Base-by-base conservation (phyloP, 2,113 vertebrate species). In the Tor tambroides region DNA sequence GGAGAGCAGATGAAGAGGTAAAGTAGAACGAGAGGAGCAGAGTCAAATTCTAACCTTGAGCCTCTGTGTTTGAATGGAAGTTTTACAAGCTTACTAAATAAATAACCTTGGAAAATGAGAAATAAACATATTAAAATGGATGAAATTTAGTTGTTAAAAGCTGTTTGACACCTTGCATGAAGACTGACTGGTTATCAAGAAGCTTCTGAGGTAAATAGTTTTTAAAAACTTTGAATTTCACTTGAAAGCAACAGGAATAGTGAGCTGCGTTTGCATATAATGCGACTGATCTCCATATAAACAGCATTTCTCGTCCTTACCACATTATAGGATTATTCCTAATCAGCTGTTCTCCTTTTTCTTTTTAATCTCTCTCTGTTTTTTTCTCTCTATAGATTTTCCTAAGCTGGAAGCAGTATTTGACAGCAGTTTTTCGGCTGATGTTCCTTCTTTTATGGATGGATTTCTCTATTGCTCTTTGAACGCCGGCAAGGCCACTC, bases 401-500 rank as follows among this genome's bases (percentile, higher is more conserved):
- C 95, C 96, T 23, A 95, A 94, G 88, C 92, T 95, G 79, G 96
- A 97, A 76, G 91, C 89, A 89, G 90, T 94, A 90, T 95, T 92
- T 26, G 96, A 96, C 89, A 94, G 90, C 65, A 87, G 92, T 46
- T 92, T 92, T 77, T 91, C 88, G 85, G 94, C 95, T 4, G 95
- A 96, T 15, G 87, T 90, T 21, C 90, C 93, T 1, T 91, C 90
- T 74, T 99, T 98, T 92, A 96, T 98, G 90, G 97, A 96, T 87
- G 97, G 98, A 85, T 98, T 97, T 94, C 93, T 99, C 83, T 98
- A 97, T 91, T 96, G 96, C 91, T 94, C 96, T 88, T 87, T 94
- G n/a, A 93, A 92, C 85, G 89, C 90, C 0, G 69, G 92, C 71
- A 98, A 96, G 91, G 82, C 93, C 8, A 92, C 94, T 30, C 87